Evolutionary conservation across 2,888 invertebrate genomes (phyloP).

Genomic region (Conchocele bisecta): DNA sequence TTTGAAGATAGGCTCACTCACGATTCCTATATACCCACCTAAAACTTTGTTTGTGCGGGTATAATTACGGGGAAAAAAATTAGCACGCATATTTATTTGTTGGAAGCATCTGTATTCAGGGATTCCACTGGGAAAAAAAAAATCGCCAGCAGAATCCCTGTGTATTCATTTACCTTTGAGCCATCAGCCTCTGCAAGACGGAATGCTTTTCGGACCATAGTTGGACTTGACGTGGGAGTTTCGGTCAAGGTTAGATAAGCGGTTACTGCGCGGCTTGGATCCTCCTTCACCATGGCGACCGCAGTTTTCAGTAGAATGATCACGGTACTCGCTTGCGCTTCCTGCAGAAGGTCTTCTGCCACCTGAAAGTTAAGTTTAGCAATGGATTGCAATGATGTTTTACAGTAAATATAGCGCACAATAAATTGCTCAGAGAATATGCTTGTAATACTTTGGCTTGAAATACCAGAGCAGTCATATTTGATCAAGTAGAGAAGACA

Average conservation of each 20-base stretch:
- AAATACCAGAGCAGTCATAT: too few species aligned
- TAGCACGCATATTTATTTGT: too few species aligned
- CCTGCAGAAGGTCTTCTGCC: constrained; percentile 90
- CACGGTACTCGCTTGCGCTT: constrained; percentile 90
- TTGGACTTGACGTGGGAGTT: constrained; percentile 74
- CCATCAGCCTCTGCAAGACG: constrained; percentile 57
- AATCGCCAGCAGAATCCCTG: too few species aligned
- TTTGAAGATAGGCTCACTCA: too few species aligned
- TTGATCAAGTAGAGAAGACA: too few species aligned
- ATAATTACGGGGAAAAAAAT: too few species aligned
- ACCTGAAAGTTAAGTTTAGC: constrained; percentile 85
- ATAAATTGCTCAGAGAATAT: too few species aligned
- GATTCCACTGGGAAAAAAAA: too few species aligned
- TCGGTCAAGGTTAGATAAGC: constrained; percentile 65
- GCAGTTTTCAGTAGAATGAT: constrained; percentile 91
- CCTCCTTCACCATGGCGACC: constrained; percentile 90
- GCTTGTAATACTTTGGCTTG: too few species aligned
- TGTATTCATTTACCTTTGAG: constrained; percentile 44
- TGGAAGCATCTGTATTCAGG: too few species aligned
- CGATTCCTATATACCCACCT: too few species aligned
- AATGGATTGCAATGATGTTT: background rate
- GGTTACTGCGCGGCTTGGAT: constrained; percentile 86
- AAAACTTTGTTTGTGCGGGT: too few species aligned
- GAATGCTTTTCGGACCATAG: constrained; percentile 59
- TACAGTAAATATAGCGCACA: background rate